A percentile compares a stretch with the other conserved stretches of the same genome.
Evolutionary conservation across 2,888 invertebrate genomes (phyloP).

Genomic region (Megamerina dolium): DNA sequence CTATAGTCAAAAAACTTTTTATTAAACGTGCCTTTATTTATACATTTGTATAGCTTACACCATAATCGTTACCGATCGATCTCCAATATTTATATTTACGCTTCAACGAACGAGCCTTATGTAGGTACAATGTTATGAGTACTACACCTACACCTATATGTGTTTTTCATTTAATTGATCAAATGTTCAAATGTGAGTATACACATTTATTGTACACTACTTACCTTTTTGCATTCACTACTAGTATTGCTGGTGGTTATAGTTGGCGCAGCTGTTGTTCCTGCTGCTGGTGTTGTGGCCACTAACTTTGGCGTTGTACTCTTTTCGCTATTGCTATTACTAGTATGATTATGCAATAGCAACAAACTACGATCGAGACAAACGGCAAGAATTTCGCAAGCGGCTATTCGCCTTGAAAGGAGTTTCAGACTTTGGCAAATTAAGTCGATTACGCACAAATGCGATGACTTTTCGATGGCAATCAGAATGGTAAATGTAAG

Average conservation of each 20-base stretch:
- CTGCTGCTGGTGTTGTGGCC: conserved; percentile 19
- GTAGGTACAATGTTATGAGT: no score
- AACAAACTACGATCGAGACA: conserved; percentile 41
- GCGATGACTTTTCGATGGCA: conserved; percentile 46
- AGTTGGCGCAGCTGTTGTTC: conserved; percentile 18
- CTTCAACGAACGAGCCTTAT: no score
- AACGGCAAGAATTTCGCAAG: conserved; percentile 47
- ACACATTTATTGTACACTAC: conserved; percentile 15
- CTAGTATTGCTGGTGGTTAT: neutral
- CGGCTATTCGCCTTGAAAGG: conserved; percentile 47
- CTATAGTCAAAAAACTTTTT: no score
- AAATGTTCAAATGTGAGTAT: neutral
- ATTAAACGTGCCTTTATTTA: no score
- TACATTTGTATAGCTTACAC: no score
- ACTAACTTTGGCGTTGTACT: conserved; percentile 20
- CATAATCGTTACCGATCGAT: no score
- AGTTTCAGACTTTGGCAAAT: conserved; percentile 49
- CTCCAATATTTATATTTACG: no score
- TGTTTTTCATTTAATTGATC: no score
- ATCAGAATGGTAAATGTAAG: conserved; percentile 48
- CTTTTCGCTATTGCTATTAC: no score
- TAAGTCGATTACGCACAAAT: conserved; percentile 49
- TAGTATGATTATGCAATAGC: no score
- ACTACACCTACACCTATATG: no score
- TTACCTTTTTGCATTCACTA: conserved; percentile 18